Base-by-base conservation (phyloP, 2,888 invertebrate species). In the Maniola hyperantus region DNA sequence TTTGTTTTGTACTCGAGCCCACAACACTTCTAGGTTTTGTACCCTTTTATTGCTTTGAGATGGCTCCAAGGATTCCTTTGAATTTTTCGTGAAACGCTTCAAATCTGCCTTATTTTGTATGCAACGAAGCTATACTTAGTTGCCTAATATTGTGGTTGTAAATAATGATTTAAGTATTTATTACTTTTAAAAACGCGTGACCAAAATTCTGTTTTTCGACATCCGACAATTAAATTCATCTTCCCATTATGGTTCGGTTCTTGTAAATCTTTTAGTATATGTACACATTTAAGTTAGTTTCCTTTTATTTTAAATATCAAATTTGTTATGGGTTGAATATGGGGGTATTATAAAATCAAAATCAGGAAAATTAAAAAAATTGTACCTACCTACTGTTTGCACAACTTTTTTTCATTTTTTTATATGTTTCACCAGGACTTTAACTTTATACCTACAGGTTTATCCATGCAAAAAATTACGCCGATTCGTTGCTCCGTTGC, bases 11-110 rank as follows among this genome's bases (percentile, higher is more conserved):
- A 58, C 10, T 63, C 36, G 58, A 68, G 68, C 70, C 63, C 63
- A 65, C 71, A 71, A 73, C 68, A 62, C 74, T 53, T 44, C 82
- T 73, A 75, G 76, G 76, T 78, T 78, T 26, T 74, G 61, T 61
- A 62, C 42, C 53, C 53, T 53, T 61, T 62, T 62, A 54, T 42
- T 63, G 18, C 54, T 42, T 7, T 11, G 44, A n/a, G 33, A 46
- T 33, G 46, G 26, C 13, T 33, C 55, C 18, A 18, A 57, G 6
- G 13, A 57, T 6, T 18, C 20, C 10, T 51, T 53, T 53, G 62
- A 36, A 26, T 20, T n/a, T 61, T 61, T 46, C 50, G 33, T 51
- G 61, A 61, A 61, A 61, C 51, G 13, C 34, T 7, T 50, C 34
- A 44, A 15, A 44, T 15, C 46, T 57, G 57, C 7, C 39, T 36